Evolutionary conservation across 37 sponge, comb jelly and placozoan genomes (phyloP), one percentile per base, ranked within the genome.

Genomic region (Halichondria panicea): DNA sequence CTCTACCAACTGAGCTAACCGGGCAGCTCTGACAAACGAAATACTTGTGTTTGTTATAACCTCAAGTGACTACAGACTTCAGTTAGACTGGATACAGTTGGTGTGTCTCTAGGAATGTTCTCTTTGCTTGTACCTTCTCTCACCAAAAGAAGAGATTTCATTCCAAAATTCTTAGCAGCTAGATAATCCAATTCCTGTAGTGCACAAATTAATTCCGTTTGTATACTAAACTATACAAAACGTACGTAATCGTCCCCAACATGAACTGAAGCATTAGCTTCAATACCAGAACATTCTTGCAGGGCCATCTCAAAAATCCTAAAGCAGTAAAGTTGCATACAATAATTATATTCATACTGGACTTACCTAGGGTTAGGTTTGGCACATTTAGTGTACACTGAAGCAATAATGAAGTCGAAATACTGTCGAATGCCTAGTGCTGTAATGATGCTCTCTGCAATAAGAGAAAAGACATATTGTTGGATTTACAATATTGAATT

Each of bases 241-340:
- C 70, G 37, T 53, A 82, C 82, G 34, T 73, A 74, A 45, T 65
- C 48, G 36, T 82, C 67, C 65, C 82, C 82, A 74, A 82, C 40
- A 33, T 82, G 82, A 64, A 52, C 33, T 28, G 74, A 66, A 25
- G 50, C n/a, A 30, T 15, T 13, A n/a, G 46, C 31, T 73, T 24
- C 25, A 3, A 73, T 34, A 44, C 28, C 13, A 41, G 74, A n/a
- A n/a, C n/a, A 66, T 65, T 35, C 66, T 25, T 50, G 22, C 2
- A 82, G 45, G 25, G 82, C 82, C 37, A 70, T 33, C 18, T 73
- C 15, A 82, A 82, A 82, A 54, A 82, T 63, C 31, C 82, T 82
- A 35, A 35, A 82, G 21, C 2, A 72, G 0, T 21, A 21, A 59
- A 40, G 46, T 41, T 33, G 7, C 38, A 52, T 28, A 19, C 55